Evolutionary conservation across 2,113 vertebrate species (phyloP), one percentile per base, ranked within the genome.

Genomic region (Ciconia stormi): DNA sequence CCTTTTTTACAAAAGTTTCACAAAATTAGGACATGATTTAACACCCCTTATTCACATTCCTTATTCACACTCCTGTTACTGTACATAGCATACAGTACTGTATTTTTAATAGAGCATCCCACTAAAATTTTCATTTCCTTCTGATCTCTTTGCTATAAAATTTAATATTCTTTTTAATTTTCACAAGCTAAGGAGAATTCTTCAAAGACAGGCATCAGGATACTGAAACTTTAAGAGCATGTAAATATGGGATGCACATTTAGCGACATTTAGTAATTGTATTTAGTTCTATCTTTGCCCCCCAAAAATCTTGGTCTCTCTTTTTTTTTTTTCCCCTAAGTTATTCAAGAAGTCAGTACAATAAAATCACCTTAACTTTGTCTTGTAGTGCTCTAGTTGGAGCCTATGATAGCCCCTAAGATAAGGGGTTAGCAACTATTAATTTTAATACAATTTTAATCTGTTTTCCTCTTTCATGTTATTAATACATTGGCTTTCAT

Each of bases 231-330:
- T 72, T 40, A 42, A 18, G 19, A 18, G 2, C 2, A 10, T 25
- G 14, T 40, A 44, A 47, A 88, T 42, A 52, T 13, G 11, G 42
- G 21, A 62, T 50, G 14, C 2, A 61, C 5, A 62, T 76, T 42
- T 79, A 44, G 4, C 2, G 85, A 63, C 14, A 44, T 40, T 19
- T 13, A 50, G 0, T 36, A 47, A 26, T 20, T 50, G 8, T 21
- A 27, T 69, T 77, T 42, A 20, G 4, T 50, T 91, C 8, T 53
- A 3, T 25, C 20, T 87, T 83, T 83, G 3, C 1, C 2, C 1
- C 4, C 0, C 1, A 1, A 30, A 42, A 58, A 27, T n/a, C 27
- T 56, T 67, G 1, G 1, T 69, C 6, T 65, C 3, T 32, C 3
- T 36, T 50, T 83, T 76, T 78, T 66, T 10, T 3, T 71, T 55